Conservation (phyloP, 2,113 vertebrate genomes). For the Quiscalus mexicanus region DNA sequence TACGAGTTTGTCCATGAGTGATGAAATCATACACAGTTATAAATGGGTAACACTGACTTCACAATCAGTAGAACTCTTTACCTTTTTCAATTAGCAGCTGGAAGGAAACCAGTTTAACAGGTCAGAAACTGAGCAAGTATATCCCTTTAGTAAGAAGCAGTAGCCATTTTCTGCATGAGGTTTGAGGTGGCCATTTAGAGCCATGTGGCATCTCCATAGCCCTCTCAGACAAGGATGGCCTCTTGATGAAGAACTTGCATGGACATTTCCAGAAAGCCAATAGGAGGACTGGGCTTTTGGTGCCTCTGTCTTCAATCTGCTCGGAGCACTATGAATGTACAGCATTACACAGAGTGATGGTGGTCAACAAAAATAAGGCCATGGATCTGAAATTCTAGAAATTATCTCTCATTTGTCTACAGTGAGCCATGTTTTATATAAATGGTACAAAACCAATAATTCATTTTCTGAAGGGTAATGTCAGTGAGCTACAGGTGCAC, state of each 20-base stretch:
- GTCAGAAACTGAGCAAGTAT: background rate
- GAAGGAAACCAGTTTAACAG: background rate
- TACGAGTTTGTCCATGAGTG: background rate
- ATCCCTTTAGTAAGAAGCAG: background rate
- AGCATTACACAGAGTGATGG: background rate
- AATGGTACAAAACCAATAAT: background rate
- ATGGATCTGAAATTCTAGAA: background rate
- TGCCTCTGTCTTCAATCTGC: background rate
- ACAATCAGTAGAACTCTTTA: background rate
- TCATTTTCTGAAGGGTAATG: background rate
- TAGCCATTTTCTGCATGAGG: background rate
- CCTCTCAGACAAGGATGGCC: fast-evolving
- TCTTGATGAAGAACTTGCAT: background rate
- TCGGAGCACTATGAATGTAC: background rate
- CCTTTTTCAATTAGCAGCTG: background rate
- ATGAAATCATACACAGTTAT: background rate
- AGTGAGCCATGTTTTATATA: background rate
- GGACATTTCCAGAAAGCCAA: background rate
- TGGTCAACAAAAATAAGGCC: background rate
- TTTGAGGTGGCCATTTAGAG: background rate
- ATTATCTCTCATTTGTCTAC: background rate
- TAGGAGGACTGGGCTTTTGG: background rate
- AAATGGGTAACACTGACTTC: background rate
- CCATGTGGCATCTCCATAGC: background rate
- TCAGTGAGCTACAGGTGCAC: conserved; percentile 24